Conservation (phyloP, 1,140 invertebrate species). For the Megalopta genalis region DNA sequence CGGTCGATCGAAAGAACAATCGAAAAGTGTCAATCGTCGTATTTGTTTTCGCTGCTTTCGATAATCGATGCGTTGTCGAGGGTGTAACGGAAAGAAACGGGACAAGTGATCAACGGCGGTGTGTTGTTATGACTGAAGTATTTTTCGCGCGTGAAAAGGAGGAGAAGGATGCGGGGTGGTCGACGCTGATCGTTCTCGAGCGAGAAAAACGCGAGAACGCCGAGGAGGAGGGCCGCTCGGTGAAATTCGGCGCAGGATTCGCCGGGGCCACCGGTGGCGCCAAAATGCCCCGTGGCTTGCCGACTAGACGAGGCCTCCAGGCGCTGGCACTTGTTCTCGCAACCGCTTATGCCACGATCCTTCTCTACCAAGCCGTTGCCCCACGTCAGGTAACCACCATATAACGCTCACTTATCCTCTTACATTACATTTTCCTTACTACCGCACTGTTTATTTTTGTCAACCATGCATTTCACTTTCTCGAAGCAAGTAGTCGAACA, state of each 20-base stretch:
- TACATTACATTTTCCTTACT: too few relatives aligned
- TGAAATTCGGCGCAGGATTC: conserved; percentile 34
- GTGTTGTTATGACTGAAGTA: conserved; percentile 70
- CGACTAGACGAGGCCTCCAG: conserved; percentile 75
- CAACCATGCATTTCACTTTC: too few relatives aligned
- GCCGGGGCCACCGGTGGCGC: conserved; percentile 26
- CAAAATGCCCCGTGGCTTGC: conserved; percentile 76
- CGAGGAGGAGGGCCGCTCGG: conserved; percentile 24
- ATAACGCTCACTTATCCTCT: too few relatives aligned
- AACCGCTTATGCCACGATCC: conserved; percentile 83
- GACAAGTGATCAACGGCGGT: neutral
- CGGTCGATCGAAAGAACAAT: neutral
- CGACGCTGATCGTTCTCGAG: conserved; percentile 60
- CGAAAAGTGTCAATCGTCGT: neutral
- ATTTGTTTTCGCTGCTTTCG: neutral
- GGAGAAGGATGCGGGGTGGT: conserved; percentile 66
- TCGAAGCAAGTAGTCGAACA: too few relatives aligned
- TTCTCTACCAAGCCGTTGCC: conserved; percentile 83
- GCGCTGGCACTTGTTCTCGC: conserved; percentile 74
- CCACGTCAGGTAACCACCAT: conserved; percentile 79
- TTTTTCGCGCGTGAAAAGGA: conserved; percentile 63
- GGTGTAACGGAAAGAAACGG: neutral
- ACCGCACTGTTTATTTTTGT: too few relatives aligned
- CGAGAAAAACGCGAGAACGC: conserved; percentile 34
- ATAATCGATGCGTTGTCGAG: neutral